Base-by-base conservation (phyloP, 2,888 invertebrate genomes). In the Troides aeacus region DNA sequence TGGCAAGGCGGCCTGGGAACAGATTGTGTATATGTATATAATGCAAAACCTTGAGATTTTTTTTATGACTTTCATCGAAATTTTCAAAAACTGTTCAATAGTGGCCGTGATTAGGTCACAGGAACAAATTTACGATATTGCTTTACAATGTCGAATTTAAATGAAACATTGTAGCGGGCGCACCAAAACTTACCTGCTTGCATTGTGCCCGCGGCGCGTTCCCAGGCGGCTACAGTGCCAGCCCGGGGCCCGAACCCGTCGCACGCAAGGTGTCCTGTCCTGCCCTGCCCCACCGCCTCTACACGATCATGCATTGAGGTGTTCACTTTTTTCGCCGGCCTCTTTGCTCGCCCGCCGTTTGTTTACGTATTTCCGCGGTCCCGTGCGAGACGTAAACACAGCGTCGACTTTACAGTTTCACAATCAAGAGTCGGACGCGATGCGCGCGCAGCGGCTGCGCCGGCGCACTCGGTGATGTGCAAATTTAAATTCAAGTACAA, bases 401-500 rank as follows among this genome's bases (percentile, higher is more conserved):
- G 64, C 23, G 50, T 17, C 23, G 21, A 42, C 53, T 66, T 42
- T 65, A 24, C 64, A 62, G 53, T 62, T 46, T n/a, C 50, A 30
- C 6, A 60, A 17, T 17, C 56, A 50, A 56, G 18, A 59, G 17
- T 21, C 17, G 66, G 39, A 50, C 74, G 68, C 70, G 66, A 75
- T 74, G 71, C 39, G 84, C 74, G 68, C 71, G 66, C 75, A 73
- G 71, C 39, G 84, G 84, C 84, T 80, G 86, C 86, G 86, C 81
- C 80, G 78, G 78, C 80, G 39, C 39, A 39, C 39, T 39, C 7
- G 72, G 80, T 78, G 72, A 88, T 84, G 83, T 84, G 84, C 76
- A 58, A 30, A 46, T 86, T 86, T 75, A 88, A 87, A 79, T 86
- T 86, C 76, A 89, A 87, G 78, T 87, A 86, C 79, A 89, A 85